Evolutionary conservation across 1,140 invertebrate genomes (phyloP), one percentile per base, ranked within the genome.

Genomic region (Stratiolaelaps scimitus): DNA sequence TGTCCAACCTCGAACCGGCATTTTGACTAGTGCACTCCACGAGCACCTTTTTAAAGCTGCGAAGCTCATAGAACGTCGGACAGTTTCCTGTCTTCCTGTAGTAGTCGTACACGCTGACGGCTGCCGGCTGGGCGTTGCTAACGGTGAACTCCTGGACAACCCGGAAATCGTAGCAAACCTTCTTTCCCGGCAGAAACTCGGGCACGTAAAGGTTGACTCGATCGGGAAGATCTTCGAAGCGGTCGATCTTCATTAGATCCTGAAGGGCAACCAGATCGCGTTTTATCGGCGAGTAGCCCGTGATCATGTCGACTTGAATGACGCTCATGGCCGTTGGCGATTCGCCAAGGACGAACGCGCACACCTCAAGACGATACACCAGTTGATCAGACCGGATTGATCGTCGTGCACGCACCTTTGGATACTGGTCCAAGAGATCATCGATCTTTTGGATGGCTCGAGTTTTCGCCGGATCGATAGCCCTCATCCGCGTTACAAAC

Each of bases 221-320:
- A 26, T 60, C 53, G 53, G 53, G 53, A 26, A 60, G n/a, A 15
- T 19, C 26, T 29, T 60, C 53, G 23, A 60, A 60, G 15, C 34
- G 26, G 15, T 60, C 53, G 23, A 66, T 67, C 43, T 65, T 17
- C 60, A n/a, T 19, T 13, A 43, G 45, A 0, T 28, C 53, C 65
- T 67, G 44, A 74, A 72, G 48, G 66, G 68, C 20, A 69, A 40
- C 7, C 6, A 76, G 67, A 68, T 77, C 76, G 2, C 71, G 69
- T 40, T 70, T 53, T 10, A 72, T 64, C 0, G 72, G 69, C 34
- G 68, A 65, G 65, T 71, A 76, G n/a, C 76, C 76, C 19, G 74
- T 74, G 56, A 76, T 73, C 6, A 77, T 66, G 20, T 75, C 74
- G 7, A 74, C 71, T 67, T 77, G 74, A 34, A 76, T 44, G 1